These are phyloP conservation scores for Brachionus paranguensis DNA, from an alignment of 1,140 invertebrate species.

Conservation along the genomic window DNA sequence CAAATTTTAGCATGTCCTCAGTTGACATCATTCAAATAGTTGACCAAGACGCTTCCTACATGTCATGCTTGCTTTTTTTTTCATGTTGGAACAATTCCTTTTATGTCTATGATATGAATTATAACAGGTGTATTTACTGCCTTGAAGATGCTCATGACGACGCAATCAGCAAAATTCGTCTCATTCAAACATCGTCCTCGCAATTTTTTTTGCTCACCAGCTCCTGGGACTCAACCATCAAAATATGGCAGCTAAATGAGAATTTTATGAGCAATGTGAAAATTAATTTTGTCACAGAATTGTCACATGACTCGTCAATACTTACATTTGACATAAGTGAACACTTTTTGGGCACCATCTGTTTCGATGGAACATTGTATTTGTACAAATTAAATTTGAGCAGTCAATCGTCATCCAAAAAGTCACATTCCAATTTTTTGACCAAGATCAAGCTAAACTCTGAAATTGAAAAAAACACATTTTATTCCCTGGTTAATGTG, in stretches of 20 bases:
- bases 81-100: constrained; percentile 31
- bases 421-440: not conserved
- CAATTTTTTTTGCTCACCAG: not conserved
- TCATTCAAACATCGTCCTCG: not conserved
- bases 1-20: constrained; percentile 10
- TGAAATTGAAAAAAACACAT: not conserved
- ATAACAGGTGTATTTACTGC: constrained; percentile 5
- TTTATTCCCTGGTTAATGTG: not conserved
- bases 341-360: not conserved
- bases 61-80: not conserved
- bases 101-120: constrained; percentile 34
- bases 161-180: not conserved
- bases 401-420: too few relatives aligned
- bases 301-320: constrained; percentile 15
- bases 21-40: not conserved
- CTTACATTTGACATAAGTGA: not conserved
- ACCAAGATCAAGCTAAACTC: not conserved
- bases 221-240: constrained; percentile 28
- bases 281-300: not conserved
- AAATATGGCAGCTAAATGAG: constrained; percentile 22
- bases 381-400: not conserved
- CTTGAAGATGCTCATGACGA: constrained; percentile 12
- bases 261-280: not conserved
- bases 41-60: not conserved
- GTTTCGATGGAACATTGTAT: not conserved